Evolutionary conservation across 2,888 invertebrate genomes (phyloP).

Genomic region (Gymnoscelis rufifasciata): DNA sequence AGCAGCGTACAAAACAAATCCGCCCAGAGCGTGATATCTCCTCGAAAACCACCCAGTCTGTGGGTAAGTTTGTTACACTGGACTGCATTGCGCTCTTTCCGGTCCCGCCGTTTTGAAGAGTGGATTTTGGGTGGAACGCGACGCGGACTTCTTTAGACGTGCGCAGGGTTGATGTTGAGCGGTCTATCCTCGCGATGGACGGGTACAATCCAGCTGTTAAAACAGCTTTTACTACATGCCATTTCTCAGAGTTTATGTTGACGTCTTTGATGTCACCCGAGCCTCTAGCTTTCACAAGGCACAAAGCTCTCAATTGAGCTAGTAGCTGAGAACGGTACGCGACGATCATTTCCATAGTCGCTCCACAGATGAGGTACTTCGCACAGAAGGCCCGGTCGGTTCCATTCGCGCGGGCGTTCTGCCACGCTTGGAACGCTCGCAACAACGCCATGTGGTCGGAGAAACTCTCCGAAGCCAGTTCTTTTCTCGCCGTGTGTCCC

Average conservation of each 20-base stretch:
- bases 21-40: slow-evolving; percentile 87
- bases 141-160: slow-evolving; percentile 81
- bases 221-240: slow-evolving; percentile 95
- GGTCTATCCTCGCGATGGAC: slow-evolving; percentile 87
- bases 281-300: slow-evolving; percentile 83
- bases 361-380: slow-evolving; percentile 86
- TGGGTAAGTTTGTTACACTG: slow-evolving; percentile 75
- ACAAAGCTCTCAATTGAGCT: slow-evolving; percentile 86
- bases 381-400: slow-evolving; percentile 85
- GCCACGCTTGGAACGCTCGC: slow-evolving; percentile 87
- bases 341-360: slow-evolving; percentile 94
- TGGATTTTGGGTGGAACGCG: slow-evolving; percentile 81
- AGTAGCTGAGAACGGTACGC: slow-evolving; percentile 90
- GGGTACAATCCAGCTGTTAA: slow-evolving; percentile 94
- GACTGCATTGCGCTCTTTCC: slow-evolving; percentile 53
- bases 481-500: slow-evolving; percentile 81
- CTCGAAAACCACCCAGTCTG: slow-evolving; percentile 92
- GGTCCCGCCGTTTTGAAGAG: slow-evolving; percentile 76
- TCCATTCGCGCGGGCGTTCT: slow-evolving; percentile 79
- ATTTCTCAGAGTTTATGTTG: slow-evolving; percentile 90
- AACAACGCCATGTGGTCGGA: slow-evolving; percentile 95
- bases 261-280: slow-evolving; percentile 78
- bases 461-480: slow-evolving; percentile 85
- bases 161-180: slow-evolving; percentile 79
- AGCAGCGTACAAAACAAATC: slow-evolving; percentile 86